phyloP scores from a whole-genome alignment of 2,113 vertebrate genomes.

The Syngnathus floridae region DNA sequence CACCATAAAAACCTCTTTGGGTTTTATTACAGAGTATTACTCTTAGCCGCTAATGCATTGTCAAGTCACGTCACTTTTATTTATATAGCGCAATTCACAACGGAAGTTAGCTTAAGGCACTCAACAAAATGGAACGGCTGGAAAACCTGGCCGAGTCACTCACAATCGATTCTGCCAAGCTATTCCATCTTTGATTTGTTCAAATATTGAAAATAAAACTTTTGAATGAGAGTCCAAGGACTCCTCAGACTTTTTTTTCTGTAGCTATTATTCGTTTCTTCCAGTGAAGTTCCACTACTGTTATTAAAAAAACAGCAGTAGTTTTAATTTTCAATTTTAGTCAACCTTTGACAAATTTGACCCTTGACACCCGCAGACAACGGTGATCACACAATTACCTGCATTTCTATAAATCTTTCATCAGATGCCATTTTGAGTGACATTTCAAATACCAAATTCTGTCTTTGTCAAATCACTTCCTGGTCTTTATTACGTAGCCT shows the following conservation, averaged over 20 bases:
- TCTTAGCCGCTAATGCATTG: background rate
- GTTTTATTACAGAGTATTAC: constrained; percentile 19
- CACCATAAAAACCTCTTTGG: constrained; percentile 21
- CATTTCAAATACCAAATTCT: background rate
- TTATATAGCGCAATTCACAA: too few relatives aligned
- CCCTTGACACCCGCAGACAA: background rate
- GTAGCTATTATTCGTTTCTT: background rate
- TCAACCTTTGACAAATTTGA: background rate
- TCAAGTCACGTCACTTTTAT: too few relatives aligned
- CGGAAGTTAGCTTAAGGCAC: too few relatives aligned
- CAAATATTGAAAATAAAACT: too few relatives aligned
- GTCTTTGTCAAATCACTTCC: background rate
- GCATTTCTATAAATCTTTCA: background rate
- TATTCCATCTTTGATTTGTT: too few relatives aligned
- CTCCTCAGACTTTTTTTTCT: too few relatives aligned
- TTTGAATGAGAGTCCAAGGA: too few relatives aligned
- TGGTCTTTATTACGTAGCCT: background rate
- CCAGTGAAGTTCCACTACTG: too few relatives aligned
- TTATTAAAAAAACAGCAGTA: background rate
- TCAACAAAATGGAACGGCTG: too few relatives aligned
- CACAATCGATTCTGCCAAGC: background rate
- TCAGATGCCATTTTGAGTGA: background rate
- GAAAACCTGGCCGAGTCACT: background rate
- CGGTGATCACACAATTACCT: background rate
- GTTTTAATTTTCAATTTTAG: background rate